These are phyloP conservation scores for Archips xylosteana DNA, from an alignment of 2,888 invertebrate species.

Conservation along the genomic window DNA sequence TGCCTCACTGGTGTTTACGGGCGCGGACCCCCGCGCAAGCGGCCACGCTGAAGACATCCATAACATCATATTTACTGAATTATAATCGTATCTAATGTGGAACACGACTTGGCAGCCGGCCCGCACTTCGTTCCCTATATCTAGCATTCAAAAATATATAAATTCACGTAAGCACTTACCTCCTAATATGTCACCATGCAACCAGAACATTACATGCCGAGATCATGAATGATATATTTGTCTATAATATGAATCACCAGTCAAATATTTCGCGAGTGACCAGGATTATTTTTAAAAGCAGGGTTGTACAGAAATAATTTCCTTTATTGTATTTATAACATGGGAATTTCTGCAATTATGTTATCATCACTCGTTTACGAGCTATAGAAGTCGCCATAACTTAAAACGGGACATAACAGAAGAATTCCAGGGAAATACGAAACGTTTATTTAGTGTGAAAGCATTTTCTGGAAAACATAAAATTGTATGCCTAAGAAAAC, in stretches of 20 bases:
- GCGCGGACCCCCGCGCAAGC: slow-evolving; percentile 44
- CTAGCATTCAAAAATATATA: slow-evolving; percentile 60
- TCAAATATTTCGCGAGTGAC: slow-evolving; percentile 6
- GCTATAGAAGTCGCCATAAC: slow-evolving; percentile 14
- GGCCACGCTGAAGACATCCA: slow-evolving; percentile 61
- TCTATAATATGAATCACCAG: slow-evolving; percentile 19
- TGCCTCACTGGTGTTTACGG: neutral
- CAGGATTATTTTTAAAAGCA: slow-evolving; percentile 12
- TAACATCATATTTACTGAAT: slow-evolving; percentile 56
- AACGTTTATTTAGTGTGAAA: neutral
- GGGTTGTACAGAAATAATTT: neutral
- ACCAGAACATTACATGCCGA: neutral
- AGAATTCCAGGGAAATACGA: neutral
- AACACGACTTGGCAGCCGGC: slow-evolving; percentile 70
- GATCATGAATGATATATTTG: slow-evolving; percentile 11
- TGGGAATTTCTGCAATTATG: slow-evolving; percentile 14
- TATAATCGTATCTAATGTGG: slow-evolving; percentile 59
- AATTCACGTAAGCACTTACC: slow-evolving; percentile 58
- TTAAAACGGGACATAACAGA: slow-evolving; percentile 1
- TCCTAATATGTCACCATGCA: slow-evolving; percentile 19
- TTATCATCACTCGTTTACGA: slow-evolving; percentile 13
- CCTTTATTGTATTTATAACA: neutral
- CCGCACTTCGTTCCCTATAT: slow-evolving; percentile 62
- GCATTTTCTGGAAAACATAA: too few relatives aligned
- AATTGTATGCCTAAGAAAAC: too few relatives aligned